phyloP scores from a whole-genome alignment of 2,113 vertebrate species.

The Oryzias celebensis region DNA sequence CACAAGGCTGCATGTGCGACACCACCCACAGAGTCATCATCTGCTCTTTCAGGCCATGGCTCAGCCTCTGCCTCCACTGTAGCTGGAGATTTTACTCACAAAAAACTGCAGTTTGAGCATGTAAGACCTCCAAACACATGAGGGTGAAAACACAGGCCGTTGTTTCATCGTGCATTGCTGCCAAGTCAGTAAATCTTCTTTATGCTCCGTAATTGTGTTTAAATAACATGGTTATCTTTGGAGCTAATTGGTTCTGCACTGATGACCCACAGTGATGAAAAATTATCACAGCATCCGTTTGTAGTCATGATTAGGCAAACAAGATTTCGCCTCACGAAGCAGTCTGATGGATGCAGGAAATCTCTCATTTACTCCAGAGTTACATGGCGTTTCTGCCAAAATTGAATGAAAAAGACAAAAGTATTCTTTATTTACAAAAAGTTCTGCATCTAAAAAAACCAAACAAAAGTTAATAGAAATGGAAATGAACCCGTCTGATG shows the following conservation, averaged over 20 bases:
- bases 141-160: neutral
- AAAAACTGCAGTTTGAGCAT: neutral
- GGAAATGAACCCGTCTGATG: neutral
- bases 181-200: slow-evolving; percentile 21
- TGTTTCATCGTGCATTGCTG: slow-evolving; percentile 22
- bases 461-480: neutral
- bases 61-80: slow-evolving; percentile 11
- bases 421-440: no score
- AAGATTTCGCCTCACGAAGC: slow-evolving; percentile 18
- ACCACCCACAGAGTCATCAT: slow-evolving; percentile 64
- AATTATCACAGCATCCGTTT: slow-evolving; percentile 12
- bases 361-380: neutral
- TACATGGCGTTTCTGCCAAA: neutral
- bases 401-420: no score
- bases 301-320: slow-evolving; percentile 49
- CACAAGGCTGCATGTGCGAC: slow-evolving; percentile 47
- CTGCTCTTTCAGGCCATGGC: slow-evolving; percentile 41
- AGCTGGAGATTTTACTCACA: neutral
- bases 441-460: neutral
- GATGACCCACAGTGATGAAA: slow-evolving; percentile 24
- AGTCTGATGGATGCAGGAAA: slow-evolving; percentile 6
- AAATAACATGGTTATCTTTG: slow-evolving; percentile 38
- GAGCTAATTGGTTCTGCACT: slow-evolving; percentile 31
- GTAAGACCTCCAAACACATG: neutral
- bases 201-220: slow-evolving; percentile 45